These are phyloP conservation scores for Camarhynchus parvulus DNA, from an alignment of 2,113 vertebrate genomes.

Conservation along the genomic window DNA sequence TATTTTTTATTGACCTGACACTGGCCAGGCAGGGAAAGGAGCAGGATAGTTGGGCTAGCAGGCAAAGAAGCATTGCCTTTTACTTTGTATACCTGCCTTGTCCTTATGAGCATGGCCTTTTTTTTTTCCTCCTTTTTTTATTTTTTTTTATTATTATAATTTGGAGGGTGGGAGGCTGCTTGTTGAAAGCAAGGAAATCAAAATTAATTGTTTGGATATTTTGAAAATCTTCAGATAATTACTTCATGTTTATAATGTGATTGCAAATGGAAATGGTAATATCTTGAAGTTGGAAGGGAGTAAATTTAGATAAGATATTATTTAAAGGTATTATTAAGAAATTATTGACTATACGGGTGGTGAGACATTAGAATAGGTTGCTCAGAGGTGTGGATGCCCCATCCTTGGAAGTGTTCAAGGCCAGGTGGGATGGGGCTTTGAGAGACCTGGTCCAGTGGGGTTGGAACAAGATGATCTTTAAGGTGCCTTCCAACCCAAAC, in stretches of 20 bases:
- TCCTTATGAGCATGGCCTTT: neutral
- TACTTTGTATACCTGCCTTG: neutral
- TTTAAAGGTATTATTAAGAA: neutral
- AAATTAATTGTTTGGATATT: neutral
- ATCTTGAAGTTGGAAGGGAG: neutral
- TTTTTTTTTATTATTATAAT: too few species aligned
- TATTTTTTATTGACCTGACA: neutral
- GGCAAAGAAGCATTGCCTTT: neutral
- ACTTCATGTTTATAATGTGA: neutral
- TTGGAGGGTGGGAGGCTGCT: rapidly evolving
- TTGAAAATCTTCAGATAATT: neutral
- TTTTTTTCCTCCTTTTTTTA: rapidly evolving
- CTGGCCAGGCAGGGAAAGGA: neutral
- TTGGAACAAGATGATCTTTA: neutral
- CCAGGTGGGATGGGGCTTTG: neutral
- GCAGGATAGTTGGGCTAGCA: neutral
- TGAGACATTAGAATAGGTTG: neutral
- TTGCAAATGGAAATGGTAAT: neutral
- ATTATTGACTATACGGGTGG: rapidly evolving
- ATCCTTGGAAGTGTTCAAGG: neutral
- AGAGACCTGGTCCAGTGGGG: neutral
- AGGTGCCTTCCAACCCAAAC: neutral
- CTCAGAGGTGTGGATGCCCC: neutral
- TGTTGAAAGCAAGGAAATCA: neutral
- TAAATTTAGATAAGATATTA: neutral